Evolutionary conservation across 30 jellyfish, hydroid and myxozoan genomes (phyloP).

Genomic region (Clytia hemisphaerica): DNA sequence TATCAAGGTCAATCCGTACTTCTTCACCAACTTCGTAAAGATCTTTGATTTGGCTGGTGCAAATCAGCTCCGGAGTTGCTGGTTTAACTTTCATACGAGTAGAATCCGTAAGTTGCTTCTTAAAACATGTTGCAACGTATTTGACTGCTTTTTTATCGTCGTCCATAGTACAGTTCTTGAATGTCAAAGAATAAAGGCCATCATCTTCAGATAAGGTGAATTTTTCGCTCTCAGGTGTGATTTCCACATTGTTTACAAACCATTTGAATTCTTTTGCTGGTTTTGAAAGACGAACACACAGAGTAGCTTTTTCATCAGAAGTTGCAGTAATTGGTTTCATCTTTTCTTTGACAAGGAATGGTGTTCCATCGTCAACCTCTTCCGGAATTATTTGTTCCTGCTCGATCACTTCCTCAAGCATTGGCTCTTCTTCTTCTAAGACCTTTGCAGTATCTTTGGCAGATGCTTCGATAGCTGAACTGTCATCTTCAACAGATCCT

Average conservation of each 20-base stretch:
- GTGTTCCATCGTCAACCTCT: not conserved
- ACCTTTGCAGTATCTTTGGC: too few species aligned
- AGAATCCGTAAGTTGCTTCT: not conserved
- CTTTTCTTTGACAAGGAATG: constrained; percentile 21
- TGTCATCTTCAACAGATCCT: too few species aligned
- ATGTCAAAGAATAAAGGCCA: not conserved
- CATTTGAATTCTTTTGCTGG: not conserved
- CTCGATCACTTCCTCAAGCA: too few species aligned
- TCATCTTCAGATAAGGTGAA: constrained; percentile 23
- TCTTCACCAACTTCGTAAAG: too few species aligned
- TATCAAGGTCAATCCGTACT: too few species aligned
- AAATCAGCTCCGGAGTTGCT: constrained; percentile 8
- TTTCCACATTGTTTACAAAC: constrained; percentile 44
- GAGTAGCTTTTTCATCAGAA: not conserved
- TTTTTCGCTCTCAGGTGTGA: constrained; percentile 35
- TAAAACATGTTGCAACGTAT: not conserved
- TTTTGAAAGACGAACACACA: not conserved
- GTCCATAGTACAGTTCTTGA: constrained; percentile 15
- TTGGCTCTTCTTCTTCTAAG: too few species aligned
- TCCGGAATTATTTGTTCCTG: too few species aligned
- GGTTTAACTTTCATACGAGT: constrained; percentile 5
- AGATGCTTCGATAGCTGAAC: too few species aligned
- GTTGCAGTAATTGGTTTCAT: not conserved
- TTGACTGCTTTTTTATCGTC: constrained; percentile 2
- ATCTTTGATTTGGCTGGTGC: too few species aligned